phyloP scores from a whole-genome alignment of 1,140 invertebrate species.

The Lordiphosa clarofinis region DNA sequence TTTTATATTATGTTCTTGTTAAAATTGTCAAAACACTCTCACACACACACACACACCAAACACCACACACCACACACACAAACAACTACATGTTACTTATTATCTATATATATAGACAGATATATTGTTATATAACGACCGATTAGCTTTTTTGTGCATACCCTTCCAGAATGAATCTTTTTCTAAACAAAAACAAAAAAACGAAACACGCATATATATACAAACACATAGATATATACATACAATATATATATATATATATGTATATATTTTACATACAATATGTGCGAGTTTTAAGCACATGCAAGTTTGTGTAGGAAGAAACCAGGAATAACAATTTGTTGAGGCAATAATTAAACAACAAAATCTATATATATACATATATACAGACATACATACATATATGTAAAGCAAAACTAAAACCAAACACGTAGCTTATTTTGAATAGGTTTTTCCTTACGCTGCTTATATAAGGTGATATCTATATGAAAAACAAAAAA shows the following conservation, averaged over 20 bases:
- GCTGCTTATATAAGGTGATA: conserved; percentile 75
- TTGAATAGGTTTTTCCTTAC: conserved; percentile 72
- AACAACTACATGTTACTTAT: conserved; percentile 61
- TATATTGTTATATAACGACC: conserved; percentile 68
- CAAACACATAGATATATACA: conserved; percentile 14
- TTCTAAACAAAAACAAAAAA: conserved; percentile 25
- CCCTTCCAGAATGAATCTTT: conserved; percentile 66
- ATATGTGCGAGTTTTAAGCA: conserved; percentile 2
- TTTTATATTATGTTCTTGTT: conserved; percentile 58
- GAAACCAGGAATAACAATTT: no score
- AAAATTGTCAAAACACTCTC: conserved; percentile 34
- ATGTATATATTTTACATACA: conserved; percentile 25
- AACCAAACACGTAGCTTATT: conserved; percentile 11
- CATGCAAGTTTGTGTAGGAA: no score
- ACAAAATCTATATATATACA: no score
- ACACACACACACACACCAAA: conserved; percentile 24
- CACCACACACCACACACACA: conserved; percentile 25
- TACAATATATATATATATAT: conserved; percentile 16
- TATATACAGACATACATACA: conserved; percentile 17
- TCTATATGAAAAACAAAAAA: conserved; percentile 49
- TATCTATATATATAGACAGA: conserved; percentile 63
- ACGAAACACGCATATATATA: conserved; percentile 45
- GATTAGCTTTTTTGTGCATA: conserved; percentile 71
- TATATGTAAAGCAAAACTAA: background rate
- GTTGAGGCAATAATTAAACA: no score